Conservation (phyloP, 2,113 vertebrate species). For the Pseudorasbora parva region DNA sequence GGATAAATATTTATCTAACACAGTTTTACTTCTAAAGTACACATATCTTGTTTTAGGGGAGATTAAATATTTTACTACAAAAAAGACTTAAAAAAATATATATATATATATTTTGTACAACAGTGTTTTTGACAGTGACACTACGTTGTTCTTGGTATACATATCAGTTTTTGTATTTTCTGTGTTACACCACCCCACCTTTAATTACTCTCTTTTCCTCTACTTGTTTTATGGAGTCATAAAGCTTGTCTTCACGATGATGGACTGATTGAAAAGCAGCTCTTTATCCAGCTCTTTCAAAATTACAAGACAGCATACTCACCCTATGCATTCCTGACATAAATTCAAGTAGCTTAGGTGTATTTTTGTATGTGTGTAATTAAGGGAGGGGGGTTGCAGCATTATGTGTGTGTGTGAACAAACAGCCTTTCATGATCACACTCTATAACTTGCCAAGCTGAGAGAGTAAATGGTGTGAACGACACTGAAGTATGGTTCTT, state of each 20-base stretch:
- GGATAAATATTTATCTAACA: neutral
- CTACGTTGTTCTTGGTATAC: neutral
- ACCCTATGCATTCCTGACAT: slow-evolving; percentile 17
- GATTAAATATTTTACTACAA: neutral
- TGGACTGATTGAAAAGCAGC: slow-evolving; percentile 46
- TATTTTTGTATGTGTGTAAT: slow-evolving; percentile 45
- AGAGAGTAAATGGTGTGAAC: slow-evolving; percentile 23
- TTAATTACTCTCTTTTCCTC: slow-evolving; percentile 19
- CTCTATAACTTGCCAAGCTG: slow-evolving; percentile 17
- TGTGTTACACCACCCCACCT: neutral
- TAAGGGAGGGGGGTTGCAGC: slow-evolving; percentile 21
- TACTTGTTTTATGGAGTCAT: slow-evolving; percentile 25
- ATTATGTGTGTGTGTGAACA: slow-evolving; percentile 29
- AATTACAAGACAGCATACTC: slow-evolving; percentile 43
- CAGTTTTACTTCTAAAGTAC: neutral
- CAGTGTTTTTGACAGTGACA: neutral
- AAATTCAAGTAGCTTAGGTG: slow-evolving; percentile 45
- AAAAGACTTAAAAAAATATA: no score
- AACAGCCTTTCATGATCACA: slow-evolving; percentile 45
- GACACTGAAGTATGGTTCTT: slow-evolving; percentile 39
- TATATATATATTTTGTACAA: no score
- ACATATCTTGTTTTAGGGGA: neutral
- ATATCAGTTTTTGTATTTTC: neutral
- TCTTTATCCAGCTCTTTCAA: slow-evolving; percentile 49
- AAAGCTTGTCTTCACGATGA: slow-evolving; percentile 24